A percentile compares a stretch with the other conserved stretches of the same genome.
These are phyloP conservation scores for Xenopus borealis DNA, from an alignment of 2,113 vertebrate genomes.

Conservation along the genomic window DNA sequence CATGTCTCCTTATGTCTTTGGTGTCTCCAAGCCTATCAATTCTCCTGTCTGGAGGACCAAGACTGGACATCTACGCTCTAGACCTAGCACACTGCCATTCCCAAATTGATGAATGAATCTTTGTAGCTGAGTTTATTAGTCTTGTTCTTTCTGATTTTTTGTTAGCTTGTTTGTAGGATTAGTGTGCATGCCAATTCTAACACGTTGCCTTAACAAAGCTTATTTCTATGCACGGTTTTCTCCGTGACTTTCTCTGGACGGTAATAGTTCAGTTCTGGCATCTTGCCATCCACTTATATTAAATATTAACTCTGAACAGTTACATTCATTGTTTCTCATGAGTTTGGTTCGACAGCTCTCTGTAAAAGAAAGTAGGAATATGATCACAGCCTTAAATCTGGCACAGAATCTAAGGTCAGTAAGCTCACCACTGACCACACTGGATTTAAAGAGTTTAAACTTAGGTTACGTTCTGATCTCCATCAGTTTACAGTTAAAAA, in stretches of 20 bases:
- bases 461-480: neutral
- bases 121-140: neutral
- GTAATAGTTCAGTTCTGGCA: neutral
- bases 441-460: neutral
- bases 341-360: neutral
- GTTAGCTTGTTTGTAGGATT: neutral
- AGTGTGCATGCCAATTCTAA: conserved; percentile 1
- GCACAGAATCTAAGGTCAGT: neutral
- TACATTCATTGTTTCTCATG: neutral
- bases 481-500: neutral
- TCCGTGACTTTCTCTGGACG: neutral
- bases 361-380: neutral
- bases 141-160: neutral
- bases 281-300: neutral
- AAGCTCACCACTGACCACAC: neutral
- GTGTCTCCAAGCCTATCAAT: no score
- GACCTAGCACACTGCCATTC: no score
- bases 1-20: no score
- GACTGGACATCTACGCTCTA: no score
- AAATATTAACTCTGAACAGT: neutral
- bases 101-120: neutral
- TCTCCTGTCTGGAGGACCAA: no score
- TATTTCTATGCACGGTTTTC: neutral
- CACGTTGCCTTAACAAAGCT: neutral
- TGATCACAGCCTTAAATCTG: neutral